Base-by-base conservation (phyloP, 2,797 vertebrate species). In the Protonibea diacanthus region DNA sequence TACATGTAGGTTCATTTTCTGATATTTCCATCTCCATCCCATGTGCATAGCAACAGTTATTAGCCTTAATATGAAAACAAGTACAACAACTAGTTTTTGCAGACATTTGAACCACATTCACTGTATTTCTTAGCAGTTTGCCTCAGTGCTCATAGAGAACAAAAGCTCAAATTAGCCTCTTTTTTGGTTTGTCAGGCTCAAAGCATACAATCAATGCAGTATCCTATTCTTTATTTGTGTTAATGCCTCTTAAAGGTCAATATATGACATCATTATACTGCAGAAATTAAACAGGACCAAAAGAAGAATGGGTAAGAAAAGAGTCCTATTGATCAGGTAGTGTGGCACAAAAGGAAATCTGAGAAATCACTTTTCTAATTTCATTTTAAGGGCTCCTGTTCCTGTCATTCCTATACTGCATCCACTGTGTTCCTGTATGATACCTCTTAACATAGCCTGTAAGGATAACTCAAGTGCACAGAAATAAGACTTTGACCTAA, bases 221-320 rank as follows among this genome's bases (percentile, higher is more conserved):
- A 14, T 55, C 21, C 5, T 25, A 9, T 57, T 49, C 18, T 13
- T 58, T 27, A 66, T n/a, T 52, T 21, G 27, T 40, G 9, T 77
- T 20, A 44, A 27, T 15, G 7, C 38, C 15, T 61, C 40, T 38
- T 57, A 56, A 25, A 61, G 27, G 49, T 82, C 52, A 67, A 38
- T 6, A 44, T 25, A 15, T 47, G 40, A 59, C 18, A 45, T 38
- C 2, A 47, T 74, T 65, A 1, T 53, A 44, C 18, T 59, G 70
- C 87, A 89, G 78, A 89, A 88, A 74, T 78, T 3, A 74, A 80
- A 80, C 4, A 2, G 69, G 73, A 83, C 76, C 83, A 78, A 78
- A 84, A 72, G 33, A 71, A 49, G 4, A 47, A 73, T 59, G 7
- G 10, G 6, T 23, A 0, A 27, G 66, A 58, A 21, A 38, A 23